phyloP scores from a whole-genome alignment of 2,888 invertebrate genomes.

The Napeogenes inachia region DNA sequence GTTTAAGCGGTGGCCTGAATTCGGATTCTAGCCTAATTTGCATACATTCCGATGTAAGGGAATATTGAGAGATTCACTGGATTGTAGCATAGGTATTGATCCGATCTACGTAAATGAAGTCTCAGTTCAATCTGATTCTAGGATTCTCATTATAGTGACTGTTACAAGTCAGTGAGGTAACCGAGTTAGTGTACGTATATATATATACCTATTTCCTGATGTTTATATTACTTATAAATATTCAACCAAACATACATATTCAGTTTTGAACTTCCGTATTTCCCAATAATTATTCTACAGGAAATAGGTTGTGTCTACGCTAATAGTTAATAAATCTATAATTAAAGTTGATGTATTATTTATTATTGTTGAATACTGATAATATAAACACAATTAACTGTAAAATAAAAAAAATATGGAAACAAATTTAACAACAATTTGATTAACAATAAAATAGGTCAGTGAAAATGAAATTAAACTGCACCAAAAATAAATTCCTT shows the following conservation, averaged over 20 bases:
- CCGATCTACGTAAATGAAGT: constrained; percentile 22
- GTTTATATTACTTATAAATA: too few species aligned
- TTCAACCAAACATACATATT: too few species aligned
- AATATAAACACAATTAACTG: not conserved
- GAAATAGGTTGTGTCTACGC: too few species aligned
- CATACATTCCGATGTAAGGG: constrained; percentile 25
- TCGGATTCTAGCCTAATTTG: constrained; percentile 31
- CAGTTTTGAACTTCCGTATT: too few species aligned
- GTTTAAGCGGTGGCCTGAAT: constrained; percentile 27
- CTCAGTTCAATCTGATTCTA: constrained; percentile 18
- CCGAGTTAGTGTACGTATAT: too few species aligned
- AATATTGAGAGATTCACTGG: constrained; percentile 27
- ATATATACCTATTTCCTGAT: too few species aligned
- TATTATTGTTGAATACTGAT: too few species aligned
- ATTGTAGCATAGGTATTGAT: constrained; percentile 19
- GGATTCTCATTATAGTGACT: not conserved
- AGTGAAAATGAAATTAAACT: constrained; percentile 19
- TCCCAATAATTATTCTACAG: too few species aligned
- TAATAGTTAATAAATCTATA: too few species aligned
- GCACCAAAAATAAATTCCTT: constrained; percentile 17
- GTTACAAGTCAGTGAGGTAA: not conserved
- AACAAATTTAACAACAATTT: not conserved
- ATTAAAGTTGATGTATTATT: too few species aligned
- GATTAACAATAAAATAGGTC: constrained; percentile 16
- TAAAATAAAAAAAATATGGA: not conserved